phyloP scores from a whole-genome alignment of 1,140 invertebrate genomes.

The Achatina immaculata region DNA sequence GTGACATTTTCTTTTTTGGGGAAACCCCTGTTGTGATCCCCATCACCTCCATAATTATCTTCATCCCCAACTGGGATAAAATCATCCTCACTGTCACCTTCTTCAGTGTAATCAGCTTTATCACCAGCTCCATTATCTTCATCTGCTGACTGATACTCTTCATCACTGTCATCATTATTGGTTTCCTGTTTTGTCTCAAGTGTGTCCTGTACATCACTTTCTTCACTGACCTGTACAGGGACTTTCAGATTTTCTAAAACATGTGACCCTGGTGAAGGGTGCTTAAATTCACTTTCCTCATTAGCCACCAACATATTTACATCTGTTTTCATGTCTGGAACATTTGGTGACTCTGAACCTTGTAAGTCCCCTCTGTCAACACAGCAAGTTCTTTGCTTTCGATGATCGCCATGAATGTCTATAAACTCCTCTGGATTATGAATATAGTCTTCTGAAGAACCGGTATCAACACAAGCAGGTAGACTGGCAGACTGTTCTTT shows the following conservation, averaged over 20 bases:
- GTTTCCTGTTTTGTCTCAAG: background rate
- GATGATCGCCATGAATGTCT: slow-evolving; percentile 12
- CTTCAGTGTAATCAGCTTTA: slow-evolving; percentile 7
- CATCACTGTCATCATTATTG: slow-evolving; percentile 33
- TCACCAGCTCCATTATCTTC: slow-evolving; percentile 32
- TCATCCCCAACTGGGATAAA: background rate
- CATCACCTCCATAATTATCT: background rate
- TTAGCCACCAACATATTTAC: background rate
- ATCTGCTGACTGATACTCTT: slow-evolving; percentile 41
- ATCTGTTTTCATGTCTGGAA: background rate
- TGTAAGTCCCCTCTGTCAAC: background rate
- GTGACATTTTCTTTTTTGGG: background rate
- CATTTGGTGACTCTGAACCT: background rate
- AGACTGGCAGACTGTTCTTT: background rate
- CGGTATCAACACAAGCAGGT: background rate
- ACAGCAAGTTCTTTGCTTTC: background rate
- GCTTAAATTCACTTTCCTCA: background rate
- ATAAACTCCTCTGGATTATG: slow-evolving; percentile 18
- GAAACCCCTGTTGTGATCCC: background rate
- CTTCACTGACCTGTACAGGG: slow-evolving; percentile 24
- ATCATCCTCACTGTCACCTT: slow-evolving; percentile 16
- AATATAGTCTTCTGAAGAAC: slow-evolving; percentile 3
- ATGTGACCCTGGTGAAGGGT: background rate
- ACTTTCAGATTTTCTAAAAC: background rate
- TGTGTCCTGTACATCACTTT: background rate